These are phyloP conservation scores for Amphipoea oculea DNA, from an alignment of 2,888 invertebrate genomes.

Conservation along the genomic window DNA sequence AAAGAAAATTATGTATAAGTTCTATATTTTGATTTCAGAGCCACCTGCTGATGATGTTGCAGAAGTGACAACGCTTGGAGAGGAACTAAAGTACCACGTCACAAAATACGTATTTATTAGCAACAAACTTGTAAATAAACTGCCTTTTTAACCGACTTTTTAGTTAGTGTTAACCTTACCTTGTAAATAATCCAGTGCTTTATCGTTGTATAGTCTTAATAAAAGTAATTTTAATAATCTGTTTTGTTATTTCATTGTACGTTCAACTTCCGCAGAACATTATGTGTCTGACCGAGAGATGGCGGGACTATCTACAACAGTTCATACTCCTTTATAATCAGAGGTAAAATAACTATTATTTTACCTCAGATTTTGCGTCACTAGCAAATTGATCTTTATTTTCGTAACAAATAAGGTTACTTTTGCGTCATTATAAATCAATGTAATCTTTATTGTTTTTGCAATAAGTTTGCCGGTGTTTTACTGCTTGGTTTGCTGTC, in stretches of 20 bases:
- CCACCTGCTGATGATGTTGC: slow-evolving; percentile 80
- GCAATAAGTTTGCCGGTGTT: no score
- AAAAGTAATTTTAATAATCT: slow-evolving; percentile 2
- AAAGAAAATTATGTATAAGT: background rate
- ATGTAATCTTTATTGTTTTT: no score
- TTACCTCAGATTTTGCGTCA: no score
- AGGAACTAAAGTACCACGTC: slow-evolving; percentile 82
- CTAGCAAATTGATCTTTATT: background rate
- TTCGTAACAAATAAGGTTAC: background rate
- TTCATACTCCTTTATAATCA: background rate
- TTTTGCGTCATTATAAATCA: no score
- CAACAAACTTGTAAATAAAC: slow-evolving; percentile 77
- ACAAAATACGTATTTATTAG: slow-evolving; percentile 82
- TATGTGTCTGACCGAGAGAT: background rate
- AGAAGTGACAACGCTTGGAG: slow-evolving; percentile 81
- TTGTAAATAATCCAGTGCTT: slow-evolving; percentile 44
- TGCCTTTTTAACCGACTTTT: no score
- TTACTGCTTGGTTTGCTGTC: no score
- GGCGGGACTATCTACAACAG: background rate
- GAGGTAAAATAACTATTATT: no score
- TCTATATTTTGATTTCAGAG: slow-evolving; percentile 74
- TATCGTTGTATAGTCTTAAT: slow-evolving; percentile 29
- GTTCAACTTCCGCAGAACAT: background rate
- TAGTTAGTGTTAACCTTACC: slow-evolving; percentile 26
- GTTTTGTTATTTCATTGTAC: background rate